Evolutionary conservation across 2,797 vertebrate species (phyloP).

Genomic region (Mastacembelus armatus): DNA sequence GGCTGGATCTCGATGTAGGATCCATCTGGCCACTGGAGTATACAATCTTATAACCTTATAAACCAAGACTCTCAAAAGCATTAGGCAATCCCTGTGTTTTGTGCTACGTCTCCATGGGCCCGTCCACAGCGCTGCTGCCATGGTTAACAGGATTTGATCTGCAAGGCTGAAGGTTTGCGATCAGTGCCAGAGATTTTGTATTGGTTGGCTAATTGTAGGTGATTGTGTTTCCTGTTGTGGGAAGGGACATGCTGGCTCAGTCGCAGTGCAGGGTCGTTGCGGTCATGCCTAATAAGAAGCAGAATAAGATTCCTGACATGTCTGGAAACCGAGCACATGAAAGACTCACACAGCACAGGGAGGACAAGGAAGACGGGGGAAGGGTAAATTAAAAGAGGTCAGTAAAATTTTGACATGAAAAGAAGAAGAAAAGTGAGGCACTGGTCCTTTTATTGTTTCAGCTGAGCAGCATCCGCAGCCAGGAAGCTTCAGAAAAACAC

Average conservation of each 20-base stretch:
- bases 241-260: conserved; percentile 65
- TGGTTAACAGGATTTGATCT: conserved; percentile 68
- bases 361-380: conserved; percentile 21
- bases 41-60: background rate
- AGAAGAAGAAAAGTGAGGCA: conserved; percentile 55
- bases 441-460: conserved; percentile 79
- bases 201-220: conserved; percentile 74
- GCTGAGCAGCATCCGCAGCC: conserved; percentile 66
- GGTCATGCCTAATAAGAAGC: conserved; percentile 77
- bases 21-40: conserved; percentile 1
- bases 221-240: conserved; percentile 76
- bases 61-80: conserved; percentile 6
- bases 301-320: conserved; percentile 75
- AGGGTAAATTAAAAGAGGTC: conserved; percentile 59
- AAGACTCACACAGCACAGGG: conserved; percentile 53
- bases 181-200: conserved; percentile 62
- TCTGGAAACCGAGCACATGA: conserved; percentile 58
- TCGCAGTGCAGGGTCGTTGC: conserved; percentile 57
- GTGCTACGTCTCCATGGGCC: conserved; percentile 40
- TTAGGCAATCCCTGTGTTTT: conserved; percentile 39
- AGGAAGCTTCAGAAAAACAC: conserved; percentile 60
- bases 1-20: background rate
- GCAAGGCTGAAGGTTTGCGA: conserved; percentile 34
- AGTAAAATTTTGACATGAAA: conserved; percentile 59
- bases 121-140: conserved; percentile 39